Base-by-base conservation (phyloP, 1,140 invertebrate genomes). In the Delia radicum region DNA sequence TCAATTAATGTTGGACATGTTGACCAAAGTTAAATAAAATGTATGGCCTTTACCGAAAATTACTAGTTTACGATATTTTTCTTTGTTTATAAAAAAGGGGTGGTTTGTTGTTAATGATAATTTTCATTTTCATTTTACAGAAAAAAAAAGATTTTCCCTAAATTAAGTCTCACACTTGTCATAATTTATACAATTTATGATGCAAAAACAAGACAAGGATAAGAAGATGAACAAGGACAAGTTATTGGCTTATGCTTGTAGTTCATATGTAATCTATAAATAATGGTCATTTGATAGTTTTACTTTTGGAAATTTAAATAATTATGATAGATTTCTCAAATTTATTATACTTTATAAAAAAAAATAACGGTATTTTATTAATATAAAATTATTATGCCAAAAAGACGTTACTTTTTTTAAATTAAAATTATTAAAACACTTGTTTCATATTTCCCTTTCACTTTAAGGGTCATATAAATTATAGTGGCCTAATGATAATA, bases 1-100 rank as follows among this genome's bases (percentile, higher is more conserved):
- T 74, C 73, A 74, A 74, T 74, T 74, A 74, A 61, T 33, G 73
- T 55, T 63, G 73, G 73, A 73, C 73, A 37, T 8, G 48, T 63
- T 74, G 73, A 74, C 73, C 73, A 74, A 63, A 33, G 29, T 69
- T 37, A 33, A 69, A 69, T 8, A 55, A 55, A 55, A 55, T 55
- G 5, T 37, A 33, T 67, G 28, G 27, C n/a, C 12, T 18, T 18
- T 69, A 69, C n/a, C 24, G 29, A 69, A 67, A 31, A 31, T 31
- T n/a, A n/a, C 63, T n/a, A 8, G 63, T 33, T 33, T 33, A 21
- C 37, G n/a, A 31, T 42, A 15, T 42, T 42, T 15, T 42, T 42
- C n/a, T 33, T 33, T 5, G 10, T 33, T 33, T 33, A 5, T 33
- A 31, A 67, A 69, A 69, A 69, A 69, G 65, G 65, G 65, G 65